Base-by-base conservation (phyloP, 2,797 vertebrate species). In the Rhinophrynus dorsalis region DNA sequence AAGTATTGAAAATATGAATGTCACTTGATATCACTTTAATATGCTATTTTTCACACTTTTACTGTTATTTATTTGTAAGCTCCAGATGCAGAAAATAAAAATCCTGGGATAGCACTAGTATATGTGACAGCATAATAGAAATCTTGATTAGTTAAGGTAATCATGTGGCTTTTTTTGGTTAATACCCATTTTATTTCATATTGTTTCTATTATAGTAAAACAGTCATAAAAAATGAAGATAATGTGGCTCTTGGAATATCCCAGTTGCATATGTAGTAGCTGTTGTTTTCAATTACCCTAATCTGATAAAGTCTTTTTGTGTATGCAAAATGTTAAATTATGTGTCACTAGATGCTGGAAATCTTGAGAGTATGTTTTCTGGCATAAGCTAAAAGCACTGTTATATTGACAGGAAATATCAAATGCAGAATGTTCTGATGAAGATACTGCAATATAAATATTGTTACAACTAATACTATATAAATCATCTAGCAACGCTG, bases 341-440 rank as follows among this genome's bases (percentile, higher is more conserved):
- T 79, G 67, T 74, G 13, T 75, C 69, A 73, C 37, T 82, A 76
- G 47, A 75, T 76, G 70, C 69, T 75, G 68, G 75, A 78, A 82
- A 74, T 55, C 60, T 79, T 82, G 56, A 68, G 75, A 76, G 74
- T 78, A 74, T 76, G 71, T 77, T 72, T 78, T 74, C 72, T 84
- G 74, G 71, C 73, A 77, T 59, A 79, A 75, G 76, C 78, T 80
- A 58, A 79, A 71, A 71, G 68, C 51, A 68, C 1, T 8, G 17
- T 23, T 54, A 55, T 76, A 81, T 84, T 80, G 47, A 73, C 48
- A 77, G 59, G 64, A 75, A 80, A 71, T 71, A 30, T 71, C 51
- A 29, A 71, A 71, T 57, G 30, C 30, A 17, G 21, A 71, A 47
- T 40, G 44, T 63, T 12, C 62, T 70, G 29, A 71, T 45, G 55